phyloP scores from a whole-genome alignment of 23 tunicate genomes.

The Phallusia fumigata region DNA sequence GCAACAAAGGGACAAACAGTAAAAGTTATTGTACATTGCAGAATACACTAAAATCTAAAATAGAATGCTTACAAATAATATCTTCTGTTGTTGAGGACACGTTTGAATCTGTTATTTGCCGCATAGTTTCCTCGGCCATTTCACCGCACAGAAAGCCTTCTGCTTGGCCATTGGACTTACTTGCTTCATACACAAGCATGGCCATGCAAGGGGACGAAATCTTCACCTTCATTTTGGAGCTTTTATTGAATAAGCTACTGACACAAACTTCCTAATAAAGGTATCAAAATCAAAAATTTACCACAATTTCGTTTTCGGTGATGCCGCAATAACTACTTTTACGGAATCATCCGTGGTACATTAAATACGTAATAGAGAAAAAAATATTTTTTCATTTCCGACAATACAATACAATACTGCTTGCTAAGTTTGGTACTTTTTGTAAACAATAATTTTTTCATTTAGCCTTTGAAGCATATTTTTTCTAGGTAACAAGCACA shows the following conservation, averaged over 20 bases:
- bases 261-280: neutral
- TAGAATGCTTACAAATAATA: conserved; percentile 42
- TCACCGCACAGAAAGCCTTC: conserved; percentile 67
- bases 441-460: no score
- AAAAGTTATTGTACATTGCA: no score
- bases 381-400: no score
- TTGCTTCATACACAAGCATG: conserved; percentile 61
- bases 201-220: conserved; percentile 68
- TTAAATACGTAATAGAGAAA: no score
- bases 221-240: conserved; percentile 41
- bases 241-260: neutral
- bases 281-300: neutral
- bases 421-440: no score
- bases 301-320: neutral
- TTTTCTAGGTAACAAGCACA: no score
- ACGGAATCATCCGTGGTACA: neutral
- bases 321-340: neutral
- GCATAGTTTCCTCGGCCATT: conserved; percentile 32
- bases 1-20: no score
- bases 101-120: conserved; percentile 55
- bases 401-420: no score
- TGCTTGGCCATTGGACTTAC: conserved; percentile 50
- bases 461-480: no score
- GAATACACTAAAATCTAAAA: no score
- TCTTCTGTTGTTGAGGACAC: conserved; percentile 44